phyloP scores from a whole-genome alignment of 1,140 invertebrate species.

The Paracyclopina nana region DNA sequence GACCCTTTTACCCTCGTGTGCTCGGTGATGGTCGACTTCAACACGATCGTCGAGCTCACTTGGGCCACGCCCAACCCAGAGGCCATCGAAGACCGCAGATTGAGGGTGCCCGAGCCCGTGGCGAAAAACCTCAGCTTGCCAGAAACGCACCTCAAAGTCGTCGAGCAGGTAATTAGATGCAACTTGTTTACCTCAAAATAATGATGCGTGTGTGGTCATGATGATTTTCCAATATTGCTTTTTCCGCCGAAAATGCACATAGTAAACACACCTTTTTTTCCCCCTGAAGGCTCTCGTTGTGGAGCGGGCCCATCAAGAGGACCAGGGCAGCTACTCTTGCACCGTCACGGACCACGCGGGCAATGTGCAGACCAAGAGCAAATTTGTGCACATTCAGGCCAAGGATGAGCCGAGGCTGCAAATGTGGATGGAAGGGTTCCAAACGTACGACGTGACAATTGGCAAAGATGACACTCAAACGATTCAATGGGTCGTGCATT shows the following conservation, averaged over 20 bases:
- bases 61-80: neutral
- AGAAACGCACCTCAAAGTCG: neutral
- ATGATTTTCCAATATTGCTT: no score
- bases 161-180: neutral
- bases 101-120: neutral
- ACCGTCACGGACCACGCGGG: slow-evolving; percentile 5
- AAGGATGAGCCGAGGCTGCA: slow-evolving; percentile 1
- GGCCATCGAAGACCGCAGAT: neutral
- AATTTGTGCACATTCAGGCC: slow-evolving; percentile 4
- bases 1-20: neutral
- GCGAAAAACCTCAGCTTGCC: neutral
- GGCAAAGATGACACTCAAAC: neutral
- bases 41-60: neutral
- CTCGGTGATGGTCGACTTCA: neutral
- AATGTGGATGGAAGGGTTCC: slow-evolving; percentile 6
- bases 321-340: slow-evolving; percentile 9
- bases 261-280: no score
- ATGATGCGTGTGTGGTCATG: no score
- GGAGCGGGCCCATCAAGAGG: neutral
- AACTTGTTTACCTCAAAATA: no score
- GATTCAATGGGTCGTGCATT: slow-evolving; percentile 11
- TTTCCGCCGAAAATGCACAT: no score
- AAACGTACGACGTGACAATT: no score
- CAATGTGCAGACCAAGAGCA: slow-evolving; percentile 3
- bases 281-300: neutral